Percentiles rank a stretch among this genome's conserved stretches.
Conservation (phyloP, 2,113 vertebrate species). For the Hemibagrus wyckioides region DNA sequence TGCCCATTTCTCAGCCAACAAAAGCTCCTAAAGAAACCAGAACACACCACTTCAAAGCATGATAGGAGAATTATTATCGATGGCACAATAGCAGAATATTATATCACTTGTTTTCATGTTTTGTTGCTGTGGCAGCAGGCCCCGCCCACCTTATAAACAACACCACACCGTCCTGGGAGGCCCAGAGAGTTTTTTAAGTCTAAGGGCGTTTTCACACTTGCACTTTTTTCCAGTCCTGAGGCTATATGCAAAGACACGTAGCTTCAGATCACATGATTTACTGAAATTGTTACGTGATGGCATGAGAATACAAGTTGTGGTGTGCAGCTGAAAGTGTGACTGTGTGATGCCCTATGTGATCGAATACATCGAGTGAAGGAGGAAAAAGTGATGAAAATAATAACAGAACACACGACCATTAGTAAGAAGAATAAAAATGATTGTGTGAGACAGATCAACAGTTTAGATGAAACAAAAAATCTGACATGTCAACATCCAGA, state of each 20-base stretch:
- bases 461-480: not conserved
- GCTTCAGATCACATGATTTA: not conserved
- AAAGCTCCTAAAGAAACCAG: conserved; percentile 80
- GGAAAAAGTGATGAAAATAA: not conserved
- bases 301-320: not conserved
- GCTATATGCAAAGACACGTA: not conserved
- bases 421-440: not conserved
- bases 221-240: not conserved
- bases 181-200: not conserved
- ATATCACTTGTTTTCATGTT: not conserved
- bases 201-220: not conserved
- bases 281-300: not conserved
- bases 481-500: not conserved
- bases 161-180: not conserved
- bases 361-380: not conserved
- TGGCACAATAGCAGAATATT: no score
- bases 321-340: not conserved
- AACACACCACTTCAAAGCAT: not conserved
- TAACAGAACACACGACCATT: not conserved
- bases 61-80: not conserved
- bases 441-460: not conserved
- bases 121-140: not conserved
- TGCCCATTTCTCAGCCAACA: conserved; percentile 97
- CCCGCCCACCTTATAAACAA: not conserved
- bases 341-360: no score